Evolutionary conservation across 37 sponge, comb jelly and placozoan genomes (phyloP).

Genomic region (Axinella damicornis): DNA sequence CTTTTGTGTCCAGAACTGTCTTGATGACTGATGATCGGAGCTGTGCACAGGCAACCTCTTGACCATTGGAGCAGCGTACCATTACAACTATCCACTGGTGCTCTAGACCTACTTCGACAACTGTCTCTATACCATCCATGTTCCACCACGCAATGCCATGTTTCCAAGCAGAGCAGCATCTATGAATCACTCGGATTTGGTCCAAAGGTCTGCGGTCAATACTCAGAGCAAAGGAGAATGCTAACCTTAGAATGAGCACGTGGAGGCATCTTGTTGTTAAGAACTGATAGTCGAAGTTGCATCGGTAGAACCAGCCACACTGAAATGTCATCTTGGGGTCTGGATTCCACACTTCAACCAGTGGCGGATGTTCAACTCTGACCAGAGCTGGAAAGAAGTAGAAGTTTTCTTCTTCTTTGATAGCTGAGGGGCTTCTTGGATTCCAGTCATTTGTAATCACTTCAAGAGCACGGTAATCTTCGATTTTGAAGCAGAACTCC

Average conservation of each 20-base stretch:
- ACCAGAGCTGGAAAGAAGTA: slow-evolving; percentile 42
- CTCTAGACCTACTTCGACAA: too few relatives aligned
- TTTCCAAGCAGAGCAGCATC: too few relatives aligned
- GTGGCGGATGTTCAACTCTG: not conserved
- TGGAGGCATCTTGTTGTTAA: slow-evolving; percentile 27
- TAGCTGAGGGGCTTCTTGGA: not conserved
- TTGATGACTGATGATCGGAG: too few relatives aligned
- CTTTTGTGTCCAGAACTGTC: too few relatives aligned
- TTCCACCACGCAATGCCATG: too few relatives aligned
- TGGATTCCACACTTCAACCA: not conserved
- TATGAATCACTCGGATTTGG: too few relatives aligned
- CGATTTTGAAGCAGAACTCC: slow-evolving; percentile 18
- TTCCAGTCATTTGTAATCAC: too few relatives aligned
- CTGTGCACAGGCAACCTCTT: too few relatives aligned
- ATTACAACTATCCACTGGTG: too few relatives aligned
- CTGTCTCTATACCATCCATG: too few relatives aligned
- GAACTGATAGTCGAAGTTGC: not conserved
- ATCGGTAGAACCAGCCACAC: slow-evolving; percentile 4
- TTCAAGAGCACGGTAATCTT: not conserved
- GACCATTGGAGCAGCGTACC: too few relatives aligned
- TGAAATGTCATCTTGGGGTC: not conserved
- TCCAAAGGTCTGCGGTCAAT: too few relatives aligned
- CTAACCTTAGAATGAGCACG: slow-evolving; percentile 5
- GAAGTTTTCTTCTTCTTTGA: not conserved
- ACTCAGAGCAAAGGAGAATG: slow-evolving; percentile 11